Evolutionary conservation across 2,888 invertebrate species (phyloP).

Genomic region (Biston stratarius): DNA sequence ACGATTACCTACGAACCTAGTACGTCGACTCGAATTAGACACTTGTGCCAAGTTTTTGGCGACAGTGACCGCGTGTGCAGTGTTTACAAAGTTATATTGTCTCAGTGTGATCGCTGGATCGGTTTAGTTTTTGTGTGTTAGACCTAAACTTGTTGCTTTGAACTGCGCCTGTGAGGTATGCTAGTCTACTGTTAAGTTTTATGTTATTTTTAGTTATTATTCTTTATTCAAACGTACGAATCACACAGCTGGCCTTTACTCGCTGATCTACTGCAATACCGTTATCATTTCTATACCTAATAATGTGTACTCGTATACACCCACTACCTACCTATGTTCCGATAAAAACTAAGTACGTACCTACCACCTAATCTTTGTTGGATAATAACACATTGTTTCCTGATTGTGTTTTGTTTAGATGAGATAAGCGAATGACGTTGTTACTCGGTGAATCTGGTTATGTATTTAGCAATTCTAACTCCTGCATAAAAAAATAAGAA

Average conservation of each 20-base stretch:
- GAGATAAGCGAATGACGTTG: constrained; percentile 15
- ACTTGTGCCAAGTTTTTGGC: constrained; percentile 23
- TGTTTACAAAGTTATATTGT: constrained; percentile 76
- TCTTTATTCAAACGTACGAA: neutral
- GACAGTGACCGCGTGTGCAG: constrained; percentile 57
- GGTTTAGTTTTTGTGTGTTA: constrained; percentile 61
- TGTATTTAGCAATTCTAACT: too few relatives aligned
- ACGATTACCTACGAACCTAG: constrained; percentile 23
- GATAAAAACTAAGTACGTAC: neutral
- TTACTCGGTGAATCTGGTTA: constrained; percentile 16
- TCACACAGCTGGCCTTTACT: neutral
- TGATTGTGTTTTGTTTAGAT: constrained; percentile 21
- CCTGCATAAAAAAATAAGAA: too few relatives aligned
- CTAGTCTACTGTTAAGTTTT: constrained; percentile 27
- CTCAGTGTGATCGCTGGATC: constrained; percentile 56
- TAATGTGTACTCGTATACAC: neutral
- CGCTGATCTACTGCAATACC: constrained; percentile 1
- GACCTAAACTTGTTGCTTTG: constrained; percentile 74
- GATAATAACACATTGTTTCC: constrained; percentile 16
- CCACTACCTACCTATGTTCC: neutral
- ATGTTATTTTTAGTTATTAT: constrained; percentile 1
- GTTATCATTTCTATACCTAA: constrained; percentile 2
- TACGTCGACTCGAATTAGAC: constrained; percentile 13
- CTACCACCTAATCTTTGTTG: constrained; percentile 8
- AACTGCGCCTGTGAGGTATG: constrained; percentile 60